Percentiles rank a stretch among this genome's conserved stretches.
Conservation (phyloP, 2,888 invertebrate species). For the Hypomecis punctinalis region DNA sequence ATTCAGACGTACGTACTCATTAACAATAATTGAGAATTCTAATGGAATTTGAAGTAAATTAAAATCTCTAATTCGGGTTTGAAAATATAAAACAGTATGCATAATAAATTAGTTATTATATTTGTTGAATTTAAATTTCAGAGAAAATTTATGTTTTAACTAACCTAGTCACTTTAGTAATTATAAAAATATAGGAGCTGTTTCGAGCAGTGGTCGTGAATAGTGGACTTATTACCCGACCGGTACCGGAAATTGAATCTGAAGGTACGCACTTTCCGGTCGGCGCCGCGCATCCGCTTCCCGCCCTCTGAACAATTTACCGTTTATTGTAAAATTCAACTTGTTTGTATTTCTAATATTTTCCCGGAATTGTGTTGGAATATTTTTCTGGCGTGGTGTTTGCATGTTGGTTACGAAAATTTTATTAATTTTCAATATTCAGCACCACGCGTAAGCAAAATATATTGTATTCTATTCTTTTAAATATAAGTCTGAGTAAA, state of each 20-base stretch:
- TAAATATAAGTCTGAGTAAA: too few species aligned
- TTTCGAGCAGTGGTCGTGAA: constrained; percentile 66
- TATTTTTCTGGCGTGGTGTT: constrained; percentile 16
- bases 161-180: not conserved
- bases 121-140: not conserved
- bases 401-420: not conserved
- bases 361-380: constrained; percentile 8
- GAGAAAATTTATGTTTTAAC: too few species aligned
- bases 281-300: constrained; percentile 69
- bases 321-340: constrained; percentile 59
- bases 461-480: too few species aligned
- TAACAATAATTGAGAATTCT: constrained; percentile 13
- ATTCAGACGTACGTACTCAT: constrained; percentile 18
- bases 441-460: too few species aligned
- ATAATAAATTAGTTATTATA: not conserved
- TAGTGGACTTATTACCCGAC: constrained; percentile 77
- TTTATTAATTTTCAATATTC: constrained; percentile 6
- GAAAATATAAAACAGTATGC: constrained; percentile 15
- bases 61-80: constrained; percentile 5
- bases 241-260: constrained; percentile 81
- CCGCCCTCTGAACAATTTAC: constrained; percentile 57
- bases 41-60: constrained; percentile 13
- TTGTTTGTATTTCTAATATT: constrained; percentile 36
- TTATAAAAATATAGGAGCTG: constrained; percentile 13
- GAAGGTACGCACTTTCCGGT: constrained; percentile 80